Evolutionary conservation across 2,113 vertebrate genomes (phyloP), one percentile per base, ranked within the genome.

Genomic region (Cygnus buccinator): DNA sequence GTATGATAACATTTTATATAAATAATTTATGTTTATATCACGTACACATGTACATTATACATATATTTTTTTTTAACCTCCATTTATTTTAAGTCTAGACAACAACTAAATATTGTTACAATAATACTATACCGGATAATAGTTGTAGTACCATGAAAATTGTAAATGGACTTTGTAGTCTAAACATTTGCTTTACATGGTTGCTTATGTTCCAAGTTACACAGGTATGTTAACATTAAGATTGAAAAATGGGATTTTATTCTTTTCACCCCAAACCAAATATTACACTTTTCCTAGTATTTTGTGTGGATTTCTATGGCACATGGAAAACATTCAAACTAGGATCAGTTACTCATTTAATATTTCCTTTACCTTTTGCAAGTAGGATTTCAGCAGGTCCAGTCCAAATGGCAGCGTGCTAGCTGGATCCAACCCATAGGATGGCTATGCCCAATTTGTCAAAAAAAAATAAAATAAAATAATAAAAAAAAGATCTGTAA

Each of bases 231-330:
- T 95, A 84, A 59, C 22, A 77, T 20, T 87, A 55, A 82, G 43
- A 62, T 41, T 93, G 83, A 89, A 85, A 93, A 90, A 93, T 66
- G 16, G 75, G 28, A 48, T 50, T 89, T 87, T 90, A 33, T 66
- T 91, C n/a, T n/a, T 85, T 37, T 91, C 67, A 63, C 17, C 28
- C 48, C 54, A 88, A 79, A 74, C 10, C 0, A 0, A 70, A 7
- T 7, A 50, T 14, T 66, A 22, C 3, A 28, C 39, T 93, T 96
- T 83, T 41, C 10, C 21, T 84, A 13, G 3, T 86, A 35, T 59
- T 92, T 22, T 57, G 2, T 46, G 46, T 22, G 25, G 50, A 63
- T 92, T 93, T 92, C 86, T 77, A 71, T 77, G 67, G 43, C 39
- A 52, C 1, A 0, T 71, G 57, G 55, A 87, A 90, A 94, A 92